Conservation (phyloP, 2,888 invertebrate species). For the Diarsia brunnea region DNA sequence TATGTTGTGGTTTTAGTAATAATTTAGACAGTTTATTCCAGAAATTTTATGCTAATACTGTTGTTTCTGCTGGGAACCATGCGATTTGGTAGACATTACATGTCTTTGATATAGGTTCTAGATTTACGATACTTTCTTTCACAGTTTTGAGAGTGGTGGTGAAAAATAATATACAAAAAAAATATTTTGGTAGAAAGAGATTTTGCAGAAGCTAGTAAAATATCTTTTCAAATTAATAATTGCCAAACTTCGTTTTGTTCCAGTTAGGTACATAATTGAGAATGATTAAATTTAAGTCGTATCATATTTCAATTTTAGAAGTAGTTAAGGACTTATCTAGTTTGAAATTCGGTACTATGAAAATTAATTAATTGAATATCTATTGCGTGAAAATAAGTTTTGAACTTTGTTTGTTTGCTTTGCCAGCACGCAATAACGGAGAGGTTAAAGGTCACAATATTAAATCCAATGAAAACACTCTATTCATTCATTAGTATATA, state of each 20-base stretch:
- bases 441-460: background rate
- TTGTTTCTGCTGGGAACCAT: background rate
- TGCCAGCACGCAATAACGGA: background rate
- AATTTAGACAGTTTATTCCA: background rate
- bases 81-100: background rate
- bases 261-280: background rate
- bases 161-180: background rate
- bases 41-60: background rate
- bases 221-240: background rate
- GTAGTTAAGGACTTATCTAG: background rate
- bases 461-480: background rate
- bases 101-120: background rate
- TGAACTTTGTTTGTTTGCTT: background rate
- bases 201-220: background rate
- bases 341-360: background rate
- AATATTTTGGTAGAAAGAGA: too few relatives aligned
- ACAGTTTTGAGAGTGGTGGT: background rate
- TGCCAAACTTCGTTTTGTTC: background rate
- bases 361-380: background rate
- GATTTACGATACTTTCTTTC: background rate
- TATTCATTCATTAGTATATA: too few relatives aligned
- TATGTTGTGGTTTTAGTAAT: background rate
- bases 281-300: background rate
- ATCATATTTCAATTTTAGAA: conserved; percentile 7
- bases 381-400: background rate